Base-by-base conservation (phyloP, 1,140 invertebrate genomes). In the Micrasema minimum region DNA sequence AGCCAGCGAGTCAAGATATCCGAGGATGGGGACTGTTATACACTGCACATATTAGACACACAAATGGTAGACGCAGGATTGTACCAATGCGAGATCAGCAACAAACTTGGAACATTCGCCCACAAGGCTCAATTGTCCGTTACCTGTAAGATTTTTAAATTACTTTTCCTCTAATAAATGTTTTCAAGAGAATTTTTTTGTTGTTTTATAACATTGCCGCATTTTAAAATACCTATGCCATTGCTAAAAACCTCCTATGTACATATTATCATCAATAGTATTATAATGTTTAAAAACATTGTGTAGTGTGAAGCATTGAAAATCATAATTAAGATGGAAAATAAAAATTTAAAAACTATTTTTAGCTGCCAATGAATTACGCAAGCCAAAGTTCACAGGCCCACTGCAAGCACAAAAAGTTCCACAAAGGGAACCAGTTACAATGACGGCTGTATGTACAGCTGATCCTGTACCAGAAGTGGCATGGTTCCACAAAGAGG, bases 21-120 rank as follows among this genome's bases (percentile, higher is more conserved):
- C 5, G 88, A 91, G 22, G 87, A 90, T 14, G 92, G 91, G 4
- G 90, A 94, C 67, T 85, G 86, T 16, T 94, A 91, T 78, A 89
- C 88, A 66, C 79, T 96, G 68, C 89, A 90, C 61, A 85, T 93
- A 1, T 85, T 85, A 16, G 90, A 90, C 55, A 85, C 90, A 0
- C 86, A 90, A 71, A 82, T 93, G 46, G 86, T 83, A 62, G 91
- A 97, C 79, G 88, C 88, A 16, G 95, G 93, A 11, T 84, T 88
- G 45, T 97, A 95, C 80, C 88, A 91, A 74, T 90, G 90, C 67
- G 86, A 89, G 12, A 82, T 96, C 37, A 87, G 86, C 10, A 96
- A 96, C 78, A 87, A 90, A 77, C 80, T 92, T 9, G 95, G 93
- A 50, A 90, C 91, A 78, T 89, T 88, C 77, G 85, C 87, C 37